Base-by-base conservation (phyloP, 2,797 vertebrate genomes). In the Pygocentrus nattereri region DNA sequence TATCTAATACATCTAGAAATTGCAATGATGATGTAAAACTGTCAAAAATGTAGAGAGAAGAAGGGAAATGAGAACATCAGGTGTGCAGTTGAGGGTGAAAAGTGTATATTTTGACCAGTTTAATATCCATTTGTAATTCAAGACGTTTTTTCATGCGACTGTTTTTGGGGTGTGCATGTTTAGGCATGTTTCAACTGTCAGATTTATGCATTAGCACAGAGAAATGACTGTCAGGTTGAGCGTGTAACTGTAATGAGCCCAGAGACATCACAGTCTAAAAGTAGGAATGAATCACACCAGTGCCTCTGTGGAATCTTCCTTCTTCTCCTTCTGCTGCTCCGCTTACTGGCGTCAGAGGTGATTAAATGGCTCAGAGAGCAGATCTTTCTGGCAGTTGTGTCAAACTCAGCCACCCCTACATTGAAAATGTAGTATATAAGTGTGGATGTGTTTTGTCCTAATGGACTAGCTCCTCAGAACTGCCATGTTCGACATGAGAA, bases 291-390 rank as follows among this genome's bases (percentile, higher is more conserved):
- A 64, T 86, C 82, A 25, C 58, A 84, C 85, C 78, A 88, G 84
- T 79, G 59, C 85, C 87, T 72, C 34, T 34, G 80, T 62, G 84
- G 86, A 85, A 74, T 76, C 78, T 83, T 87, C 52, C 68, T 85
- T 72, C 80, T 86, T 44, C 67, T 81, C 79, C 62, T 65, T 5
- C 78, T 67, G 52, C 56, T 81, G 38, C 59, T 13, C 25, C 64
- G 11, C 77, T 86, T 84, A 81, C 25, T 38, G 73, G 61, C 64
- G 81, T 90, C 90, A 76, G 64, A 87, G 87, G 86, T 86, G 90
- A 92, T 94, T 92, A 91, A 87, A 88, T 86, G 69, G 82, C 61
- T 78, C 87, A 81, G 90, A 92, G 92, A 93, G 85, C 85, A 82
- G 83, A 91, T 81, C 81, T 65, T 58, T 61, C 82, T 70, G 84